Evolutionary conservation across 1,140 invertebrate species (phyloP).

Genomic region (Drosophila virilis): DNA sequence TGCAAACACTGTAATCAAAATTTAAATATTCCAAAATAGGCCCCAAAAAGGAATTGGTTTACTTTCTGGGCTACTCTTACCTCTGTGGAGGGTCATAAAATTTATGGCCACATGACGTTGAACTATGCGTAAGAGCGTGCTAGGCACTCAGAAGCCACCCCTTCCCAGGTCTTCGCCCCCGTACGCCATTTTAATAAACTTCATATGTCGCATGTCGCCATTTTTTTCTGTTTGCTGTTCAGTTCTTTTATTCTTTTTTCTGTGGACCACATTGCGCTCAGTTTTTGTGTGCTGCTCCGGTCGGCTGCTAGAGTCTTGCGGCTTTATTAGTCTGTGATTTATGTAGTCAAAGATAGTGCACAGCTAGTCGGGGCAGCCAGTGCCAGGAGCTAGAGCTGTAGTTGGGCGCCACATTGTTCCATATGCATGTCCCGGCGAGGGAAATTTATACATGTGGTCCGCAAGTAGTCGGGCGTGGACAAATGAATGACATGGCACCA

Average conservation of each 20-base stretch:
- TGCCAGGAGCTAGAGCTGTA: constrained; percentile 9
- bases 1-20: constrained; percentile 67
- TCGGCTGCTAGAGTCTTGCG: constrained; percentile 70
- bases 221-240: constrained; percentile 54
- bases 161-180: constrained; percentile 25
- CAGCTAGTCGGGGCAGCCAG: constrained; percentile 42
- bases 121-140: constrained; percentile 73
- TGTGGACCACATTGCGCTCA: constrained; percentile 50
- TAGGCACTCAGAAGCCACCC: constrained; percentile 4
- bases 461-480: constrained; percentile 79
- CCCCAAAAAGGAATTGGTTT: background rate
- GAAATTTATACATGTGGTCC: constrained; percentile 74
- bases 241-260: constrained; percentile 7
- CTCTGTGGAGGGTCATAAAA: constrained; percentile 56
- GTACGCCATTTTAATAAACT: constrained; percentile 80
- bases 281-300: constrained; percentile 30
- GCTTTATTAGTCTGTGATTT: constrained; percentile 83
- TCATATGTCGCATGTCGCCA: constrained; percentile 82
- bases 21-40: constrained; percentile 53
- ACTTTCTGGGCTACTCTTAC: background rate
- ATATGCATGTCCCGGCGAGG: constrained; percentile 63
- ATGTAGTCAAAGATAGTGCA: constrained; percentile 79
- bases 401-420: constrained; percentile 40
- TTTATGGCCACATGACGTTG: constrained; percentile 80
- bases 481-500: constrained; percentile 78